Conservation (phyloP, 2,113 vertebrate species). For the Tachuris rubrigastra region DNA sequence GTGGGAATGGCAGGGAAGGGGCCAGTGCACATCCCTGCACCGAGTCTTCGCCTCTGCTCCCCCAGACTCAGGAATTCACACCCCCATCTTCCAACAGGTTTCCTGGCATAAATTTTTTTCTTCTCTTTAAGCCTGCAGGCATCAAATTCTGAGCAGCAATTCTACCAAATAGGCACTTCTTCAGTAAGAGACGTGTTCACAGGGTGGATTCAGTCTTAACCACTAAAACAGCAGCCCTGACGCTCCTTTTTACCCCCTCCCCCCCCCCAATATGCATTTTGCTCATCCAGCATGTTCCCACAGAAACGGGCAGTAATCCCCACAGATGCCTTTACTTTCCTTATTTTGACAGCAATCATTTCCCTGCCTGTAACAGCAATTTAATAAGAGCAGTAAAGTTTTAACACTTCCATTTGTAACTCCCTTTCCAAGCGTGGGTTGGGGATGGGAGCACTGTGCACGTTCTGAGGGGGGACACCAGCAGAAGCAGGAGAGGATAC, state of each 20-base stretch:
- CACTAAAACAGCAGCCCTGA: not conserved
- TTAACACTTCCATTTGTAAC: not conserved
- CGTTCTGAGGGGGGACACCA: fast-evolving
- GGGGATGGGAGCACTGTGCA: not conserved
- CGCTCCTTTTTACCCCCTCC: not conserved
- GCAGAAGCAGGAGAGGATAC: not conserved
- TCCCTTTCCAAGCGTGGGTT: fast-evolving
- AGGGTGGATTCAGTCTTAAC: not conserved
- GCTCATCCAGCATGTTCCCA: not conserved
- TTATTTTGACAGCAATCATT: not conserved
- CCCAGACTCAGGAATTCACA: not conserved
- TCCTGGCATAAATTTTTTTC: not conserved
- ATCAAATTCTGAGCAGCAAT: not conserved
- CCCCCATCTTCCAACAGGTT: not conserved
- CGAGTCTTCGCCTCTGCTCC: not conserved
- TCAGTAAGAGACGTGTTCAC: not conserved
- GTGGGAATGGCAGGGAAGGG: not conserved
- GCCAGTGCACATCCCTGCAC: not conserved
- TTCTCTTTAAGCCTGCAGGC: not conserved
- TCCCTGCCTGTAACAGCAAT: not conserved
- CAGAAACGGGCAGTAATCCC: not conserved
- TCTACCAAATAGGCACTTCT: not conserved
- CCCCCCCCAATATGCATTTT: not conserved
- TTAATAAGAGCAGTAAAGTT: not conserved
- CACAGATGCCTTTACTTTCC: not conserved